A percentile compares a stretch with the other conserved stretches of the same genome.
Evolutionary conservation across 2,797 vertebrate species (phyloP).

Genomic region (Pangasius macronema): DNA sequence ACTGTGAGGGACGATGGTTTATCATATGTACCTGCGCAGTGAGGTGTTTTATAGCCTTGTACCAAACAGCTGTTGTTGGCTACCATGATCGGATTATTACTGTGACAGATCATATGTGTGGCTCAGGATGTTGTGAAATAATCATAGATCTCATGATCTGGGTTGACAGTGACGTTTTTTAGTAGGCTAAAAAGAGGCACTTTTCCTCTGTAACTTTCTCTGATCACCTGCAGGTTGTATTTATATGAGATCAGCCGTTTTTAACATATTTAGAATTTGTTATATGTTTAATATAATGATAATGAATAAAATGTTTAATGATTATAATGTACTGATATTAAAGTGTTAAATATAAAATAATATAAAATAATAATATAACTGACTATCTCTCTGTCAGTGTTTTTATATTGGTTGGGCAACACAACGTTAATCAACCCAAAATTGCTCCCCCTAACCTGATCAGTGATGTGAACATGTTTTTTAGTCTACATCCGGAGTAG

Average conservation of each 20-base stretch:
- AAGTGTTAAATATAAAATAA: background rate
- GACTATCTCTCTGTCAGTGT: background rate
- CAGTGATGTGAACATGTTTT: background rate
- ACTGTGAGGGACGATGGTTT: background rate
- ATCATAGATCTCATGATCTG: background rate
- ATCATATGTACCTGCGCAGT: slow-evolving; percentile 4
- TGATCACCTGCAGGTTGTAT: background rate
- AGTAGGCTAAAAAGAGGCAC: background rate
- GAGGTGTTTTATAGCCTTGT: background rate
- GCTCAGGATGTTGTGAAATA: background rate
- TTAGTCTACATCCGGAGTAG: background rate
- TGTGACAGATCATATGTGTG: background rate
- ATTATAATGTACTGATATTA: background rate
- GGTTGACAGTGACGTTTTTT: background rate
- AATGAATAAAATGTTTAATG: background rate
- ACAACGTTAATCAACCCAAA: background rate
- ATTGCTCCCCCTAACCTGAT: background rate
- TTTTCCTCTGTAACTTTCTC: background rate
- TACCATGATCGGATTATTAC: slow-evolving; percentile 18
- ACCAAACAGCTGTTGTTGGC: slow-evolving; percentile 48
- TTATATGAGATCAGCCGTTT: background rate
- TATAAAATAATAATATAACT: background rate
- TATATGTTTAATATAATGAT: background rate
- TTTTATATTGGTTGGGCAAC: background rate
- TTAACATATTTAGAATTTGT: background rate